These are phyloP conservation scores for Chrosomus eos DNA, from an alignment of 2,797 vertebrate genomes.

Conservation along the genomic window DNA sequence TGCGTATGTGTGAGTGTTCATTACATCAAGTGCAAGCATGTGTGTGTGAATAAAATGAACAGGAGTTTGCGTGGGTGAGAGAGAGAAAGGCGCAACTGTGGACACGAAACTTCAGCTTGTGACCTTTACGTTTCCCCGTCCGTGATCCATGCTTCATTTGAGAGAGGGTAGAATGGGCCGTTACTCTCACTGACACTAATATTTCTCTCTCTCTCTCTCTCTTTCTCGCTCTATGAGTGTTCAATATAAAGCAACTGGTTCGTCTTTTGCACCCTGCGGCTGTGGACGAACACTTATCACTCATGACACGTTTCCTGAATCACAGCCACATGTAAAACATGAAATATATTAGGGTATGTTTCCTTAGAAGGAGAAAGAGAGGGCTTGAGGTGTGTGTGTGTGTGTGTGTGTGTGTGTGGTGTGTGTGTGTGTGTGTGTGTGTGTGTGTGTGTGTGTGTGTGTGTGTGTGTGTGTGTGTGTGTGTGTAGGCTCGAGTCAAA, in stretches of 20 bases:
- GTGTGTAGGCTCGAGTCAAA: background rate
- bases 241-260: constrained; percentile 14
- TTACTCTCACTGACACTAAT: constrained; percentile 45
- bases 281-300: constrained; percentile 21
- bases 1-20: background rate
- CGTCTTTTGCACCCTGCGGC: background rate
- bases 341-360: constrained; percentile 27
- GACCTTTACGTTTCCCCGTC: constrained; percentile 57
- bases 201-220: constrained; percentile 7
- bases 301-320: constrained; percentile 13
- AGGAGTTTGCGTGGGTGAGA: constrained; percentile 36
- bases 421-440: no score
- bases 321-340: constrained; percentile 18
- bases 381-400: no score
- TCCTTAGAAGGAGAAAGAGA: background rate
- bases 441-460: no score
- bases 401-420: background rate
- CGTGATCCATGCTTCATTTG: constrained; percentile 49
- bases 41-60: constrained; percentile 32
- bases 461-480: no score
- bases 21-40: constrained; percentile 16
- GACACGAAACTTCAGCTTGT: constrained; percentile 51
- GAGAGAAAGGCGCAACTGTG: constrained; percentile 18
- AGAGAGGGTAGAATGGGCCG: constrained; percentile 29
- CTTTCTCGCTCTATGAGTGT: constrained; percentile 9